A percentile compares a stretch with the other conserved stretches of the same genome.
These are phyloP conservation scores for Aromia moschata DNA, from an alignment of 2,888 invertebrate genomes.

Conservation along the genomic window DNA sequence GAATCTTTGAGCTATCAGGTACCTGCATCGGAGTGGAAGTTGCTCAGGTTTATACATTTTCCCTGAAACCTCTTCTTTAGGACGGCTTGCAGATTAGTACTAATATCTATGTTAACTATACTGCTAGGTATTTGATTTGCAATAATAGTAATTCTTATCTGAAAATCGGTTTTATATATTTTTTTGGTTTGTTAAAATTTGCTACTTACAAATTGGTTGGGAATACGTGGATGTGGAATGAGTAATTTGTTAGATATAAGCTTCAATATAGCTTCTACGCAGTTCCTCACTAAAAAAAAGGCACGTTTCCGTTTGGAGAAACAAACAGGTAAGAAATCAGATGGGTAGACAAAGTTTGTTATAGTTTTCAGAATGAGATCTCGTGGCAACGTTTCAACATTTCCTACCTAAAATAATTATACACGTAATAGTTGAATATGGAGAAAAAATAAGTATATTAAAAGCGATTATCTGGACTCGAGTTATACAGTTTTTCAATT, in stretches of 20 bases:
- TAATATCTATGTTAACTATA: slow-evolving; percentile 12
- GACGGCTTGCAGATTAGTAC: slow-evolving; percentile 27
- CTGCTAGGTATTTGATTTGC: neutral
- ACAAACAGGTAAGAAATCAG: slow-evolving; percentile 21
- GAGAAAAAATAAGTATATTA: no score
- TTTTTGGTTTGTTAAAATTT: slow-evolving; percentile 3
- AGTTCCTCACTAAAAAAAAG: slow-evolving; percentile 35
- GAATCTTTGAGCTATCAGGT: slow-evolving; percentile 11
- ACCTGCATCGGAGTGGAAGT: slow-evolving; percentile 35
- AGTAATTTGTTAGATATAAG: slow-evolving; percentile 24
- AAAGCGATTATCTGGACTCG: no score
- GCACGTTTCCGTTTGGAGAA: slow-evolving; percentile 5
- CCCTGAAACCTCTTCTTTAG: slow-evolving; percentile 27
- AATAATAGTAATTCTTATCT: neutral
- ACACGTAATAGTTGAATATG: no score
- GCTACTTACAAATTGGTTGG: slow-evolving; percentile 31
- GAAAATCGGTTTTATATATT: neutral
- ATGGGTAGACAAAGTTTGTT: slow-evolving; percentile 33
- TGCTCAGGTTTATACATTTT: slow-evolving; percentile 27
- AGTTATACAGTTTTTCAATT: no score
- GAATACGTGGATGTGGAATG: slow-evolving; percentile 29
- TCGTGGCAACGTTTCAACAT: slow-evolving; percentile 15
- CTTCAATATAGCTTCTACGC: slow-evolving; percentile 34
- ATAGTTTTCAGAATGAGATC: slow-evolving; percentile 32
- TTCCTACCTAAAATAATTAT: slow-evolving; percentile 29